Conservation (phyloP, 2,113 vertebrate genomes). For the Neogale vison region DNA sequence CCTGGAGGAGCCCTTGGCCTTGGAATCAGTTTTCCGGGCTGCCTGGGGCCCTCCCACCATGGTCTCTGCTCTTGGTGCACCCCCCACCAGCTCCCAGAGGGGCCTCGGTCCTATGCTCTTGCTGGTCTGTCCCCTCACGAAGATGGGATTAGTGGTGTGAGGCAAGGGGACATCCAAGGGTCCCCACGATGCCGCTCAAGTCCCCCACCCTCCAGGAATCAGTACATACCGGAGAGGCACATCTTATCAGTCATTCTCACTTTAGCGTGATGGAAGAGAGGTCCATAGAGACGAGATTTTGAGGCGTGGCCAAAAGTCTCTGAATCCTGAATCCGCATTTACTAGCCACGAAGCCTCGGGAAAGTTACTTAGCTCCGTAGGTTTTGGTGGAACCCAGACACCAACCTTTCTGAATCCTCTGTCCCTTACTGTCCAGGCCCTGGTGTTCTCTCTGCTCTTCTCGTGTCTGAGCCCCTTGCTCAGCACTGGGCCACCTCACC, state of each 20-base stretch:
- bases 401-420: background rate
- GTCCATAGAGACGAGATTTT: background rate
- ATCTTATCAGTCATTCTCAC: background rate
- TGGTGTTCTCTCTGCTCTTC: background rate
- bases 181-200: background rate
- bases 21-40: background rate
- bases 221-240: background rate
- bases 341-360: background rate
- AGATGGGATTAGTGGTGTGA: background rate
- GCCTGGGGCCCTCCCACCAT: background rate
- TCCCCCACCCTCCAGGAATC: background rate
- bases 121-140: background rate
- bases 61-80: background rate
- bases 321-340: background rate
- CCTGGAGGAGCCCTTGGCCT: background rate
- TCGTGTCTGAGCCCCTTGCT: background rate
- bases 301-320: background rate
- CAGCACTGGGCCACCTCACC: background rate
- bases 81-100: background rate
- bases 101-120: accelerated
- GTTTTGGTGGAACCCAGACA: accelerated
- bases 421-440: background rate
- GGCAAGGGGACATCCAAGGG: background rate
- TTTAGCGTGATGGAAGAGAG: background rate
- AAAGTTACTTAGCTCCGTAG: background rate